Evolutionary conservation across 2,888 invertebrate genomes (phyloP), one percentile per base, ranked within the genome.

Genomic region (Scaptomyza reducta): DNA sequence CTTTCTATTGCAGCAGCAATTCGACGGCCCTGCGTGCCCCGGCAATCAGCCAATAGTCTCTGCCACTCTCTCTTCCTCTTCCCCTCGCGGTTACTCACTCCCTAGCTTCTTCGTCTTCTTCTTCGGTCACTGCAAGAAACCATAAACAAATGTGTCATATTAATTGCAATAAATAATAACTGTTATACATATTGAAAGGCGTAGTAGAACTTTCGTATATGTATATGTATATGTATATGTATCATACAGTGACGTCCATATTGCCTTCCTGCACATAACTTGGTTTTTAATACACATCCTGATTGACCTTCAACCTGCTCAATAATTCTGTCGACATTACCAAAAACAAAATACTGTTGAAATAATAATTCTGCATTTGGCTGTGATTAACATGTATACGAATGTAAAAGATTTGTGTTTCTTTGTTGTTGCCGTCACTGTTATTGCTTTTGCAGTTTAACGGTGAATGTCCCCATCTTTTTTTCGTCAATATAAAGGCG

Each of bases 271-370:
- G 7, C 0, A 27, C 9, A 31, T 31, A 16, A 33, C 13, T 40
- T 16, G 5, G 40, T 40, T 3, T 9, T 40, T 31, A 31, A 11
- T 41, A 41, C 11, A 41, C 3, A 31, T 70, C 53, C 42, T 41
- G 38, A 49, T 3, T 44, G 81, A 70, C 79, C 85, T 74, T 74
- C 46, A 63, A 70, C 63, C 55, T 57, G 54, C 47, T 14, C 42
- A 44, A 45, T 60, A 72, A 57, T 66, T 66, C 44, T 45, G 38
- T 47, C 42, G 29, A 50, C 65, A 70, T 60, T 65, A 70, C 57
- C 60, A 14, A 40, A 16, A 14, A 14, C n/a, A 35, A 45, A 49
- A 31, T 31, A 63, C 44, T 51, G 46, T 50, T 49, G 7, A 62
- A 72, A 53, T 54, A 74, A 14, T 53, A 14, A 10, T 16, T 40